These are phyloP conservation scores for Metopolophium dirhodum DNA, from an alignment of 1,140 invertebrate genomes.

Conservation along the genomic window DNA sequence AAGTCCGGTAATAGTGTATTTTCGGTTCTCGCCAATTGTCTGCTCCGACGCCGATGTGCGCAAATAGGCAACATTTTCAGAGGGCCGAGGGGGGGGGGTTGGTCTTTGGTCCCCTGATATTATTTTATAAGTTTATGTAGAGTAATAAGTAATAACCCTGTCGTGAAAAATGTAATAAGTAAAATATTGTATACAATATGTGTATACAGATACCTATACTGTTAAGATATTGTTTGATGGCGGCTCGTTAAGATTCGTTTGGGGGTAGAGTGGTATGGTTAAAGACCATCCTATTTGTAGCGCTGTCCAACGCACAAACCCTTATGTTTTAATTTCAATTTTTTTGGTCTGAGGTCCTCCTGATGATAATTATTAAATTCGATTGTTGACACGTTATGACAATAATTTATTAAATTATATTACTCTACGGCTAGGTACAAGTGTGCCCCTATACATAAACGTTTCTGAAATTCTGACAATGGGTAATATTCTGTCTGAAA, in stretches of 20 bases:
- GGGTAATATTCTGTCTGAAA: background rate
- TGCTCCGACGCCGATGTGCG: too few relatives aligned
- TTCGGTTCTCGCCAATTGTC: background rate
- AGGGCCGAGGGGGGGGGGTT: too few relatives aligned
- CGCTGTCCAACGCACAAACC: background rate
- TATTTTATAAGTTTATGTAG: background rate
- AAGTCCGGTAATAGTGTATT: conserved; percentile 63
- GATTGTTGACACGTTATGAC: background rate
- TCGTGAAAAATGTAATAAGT: background rate
- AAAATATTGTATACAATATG: too few relatives aligned
- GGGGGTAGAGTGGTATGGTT: background rate
- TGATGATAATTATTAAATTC: background rate
- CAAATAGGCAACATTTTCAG: background rate
- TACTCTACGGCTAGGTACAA: background rate
- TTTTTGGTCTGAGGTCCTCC: background rate
- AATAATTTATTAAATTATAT: background rate
- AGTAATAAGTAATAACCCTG: background rate
- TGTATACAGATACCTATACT: too few relatives aligned
- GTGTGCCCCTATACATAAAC: background rate
- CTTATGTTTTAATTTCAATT: background rate
- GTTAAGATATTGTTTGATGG: too few relatives aligned
- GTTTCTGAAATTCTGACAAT: background rate
- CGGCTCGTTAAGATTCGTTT: too few relatives aligned
- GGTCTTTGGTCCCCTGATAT: background rate
- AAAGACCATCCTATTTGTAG: too few relatives aligned